These are phyloP conservation scores for Chionoecetes opilio DNA, from an alignment of 1,140 invertebrate genomes.

Conservation along the genomic window DNA sequence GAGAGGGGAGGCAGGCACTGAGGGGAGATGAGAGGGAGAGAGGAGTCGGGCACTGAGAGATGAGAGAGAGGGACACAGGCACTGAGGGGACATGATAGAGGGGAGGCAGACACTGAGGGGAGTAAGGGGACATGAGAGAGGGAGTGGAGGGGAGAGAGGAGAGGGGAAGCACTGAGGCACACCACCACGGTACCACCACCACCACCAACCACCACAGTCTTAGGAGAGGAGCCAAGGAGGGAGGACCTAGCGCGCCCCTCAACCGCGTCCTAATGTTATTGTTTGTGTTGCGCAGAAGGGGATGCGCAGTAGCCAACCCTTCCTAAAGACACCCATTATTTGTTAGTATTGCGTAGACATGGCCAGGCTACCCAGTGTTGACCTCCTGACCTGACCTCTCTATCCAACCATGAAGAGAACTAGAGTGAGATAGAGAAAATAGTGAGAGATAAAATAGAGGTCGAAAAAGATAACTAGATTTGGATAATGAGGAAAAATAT, in stretches of 20 bases:
- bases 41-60: too few relatives aligned
- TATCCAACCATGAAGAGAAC: neutral
- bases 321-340: neutral
- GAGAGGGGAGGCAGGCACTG: too few relatives aligned
- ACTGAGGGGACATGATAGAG: too few relatives aligned
- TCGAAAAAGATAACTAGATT: too few relatives aligned
- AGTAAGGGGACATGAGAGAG: neutral
- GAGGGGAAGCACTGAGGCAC: too few relatives aligned
- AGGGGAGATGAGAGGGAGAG: too few relatives aligned
- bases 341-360: neutral
- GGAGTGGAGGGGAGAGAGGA: too few relatives aligned
- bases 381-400: neutral
- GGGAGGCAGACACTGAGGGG: neutral
- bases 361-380: neutral
- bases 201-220: slow-evolving; percentile 2
- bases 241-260: neutral
- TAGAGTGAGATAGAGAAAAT: neutral
- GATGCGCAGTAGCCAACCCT: neutral
- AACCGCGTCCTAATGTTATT: neutral
- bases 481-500: too few relatives aligned
- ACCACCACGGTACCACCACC: too few relatives aligned
- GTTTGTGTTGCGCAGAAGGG: neutral
- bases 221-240: neutral
- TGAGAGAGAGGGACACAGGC: too few relatives aligned
- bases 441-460: too few relatives aligned